Percentiles rank a stretch among this genome's conserved stretches.
These are phyloP conservation scores for Tauraco hartlaubi DNA, from an alignment of 2,797 vertebrate genomes.

Conservation along the genomic window DNA sequence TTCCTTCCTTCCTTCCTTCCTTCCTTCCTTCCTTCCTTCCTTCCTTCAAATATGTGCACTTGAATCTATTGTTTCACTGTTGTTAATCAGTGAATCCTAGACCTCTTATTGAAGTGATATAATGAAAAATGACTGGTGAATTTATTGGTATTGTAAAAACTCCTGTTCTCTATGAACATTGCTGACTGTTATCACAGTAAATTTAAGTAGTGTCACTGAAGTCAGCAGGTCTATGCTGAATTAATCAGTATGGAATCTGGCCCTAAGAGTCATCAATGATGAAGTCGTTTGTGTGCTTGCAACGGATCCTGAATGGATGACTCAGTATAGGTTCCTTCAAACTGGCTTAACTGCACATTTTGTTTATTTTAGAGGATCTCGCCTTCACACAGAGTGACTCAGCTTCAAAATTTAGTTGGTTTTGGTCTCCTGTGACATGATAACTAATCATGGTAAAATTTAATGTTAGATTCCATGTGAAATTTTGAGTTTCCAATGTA, in stretches of 20 bases:
- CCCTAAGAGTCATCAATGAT: not conserved
- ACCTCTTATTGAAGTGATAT: not conserved
- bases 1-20: no score
- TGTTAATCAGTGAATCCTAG: not conserved
- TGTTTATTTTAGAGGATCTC: not conserved
- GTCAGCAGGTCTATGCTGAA: slow-evolving; percentile 38
- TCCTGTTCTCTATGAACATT: not conserved
- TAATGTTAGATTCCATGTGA: not conserved
- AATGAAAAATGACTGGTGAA: not conserved
- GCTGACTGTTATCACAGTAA: slow-evolving; percentile 16
- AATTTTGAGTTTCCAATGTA: not conserved
- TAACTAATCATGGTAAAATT: not conserved
- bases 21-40: not conserved
- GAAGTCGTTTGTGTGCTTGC: not conserved
- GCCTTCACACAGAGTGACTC: not conserved
- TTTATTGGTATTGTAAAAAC: not conserved
- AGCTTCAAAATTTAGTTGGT: not conserved
- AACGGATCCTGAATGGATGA: not conserved
- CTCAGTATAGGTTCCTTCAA: not conserved
- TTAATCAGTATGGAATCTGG: slow-evolving; percentile 42
- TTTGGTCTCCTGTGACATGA: not conserved
- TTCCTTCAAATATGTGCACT: not conserved
- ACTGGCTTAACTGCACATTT: not conserved
- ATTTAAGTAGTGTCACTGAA: slow-evolving; percentile 19
- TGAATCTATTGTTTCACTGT: not conserved